Evolutionary conservation across 2,797 vertebrate species (phyloP).

Genomic region (Simalia tracyae): DNA sequence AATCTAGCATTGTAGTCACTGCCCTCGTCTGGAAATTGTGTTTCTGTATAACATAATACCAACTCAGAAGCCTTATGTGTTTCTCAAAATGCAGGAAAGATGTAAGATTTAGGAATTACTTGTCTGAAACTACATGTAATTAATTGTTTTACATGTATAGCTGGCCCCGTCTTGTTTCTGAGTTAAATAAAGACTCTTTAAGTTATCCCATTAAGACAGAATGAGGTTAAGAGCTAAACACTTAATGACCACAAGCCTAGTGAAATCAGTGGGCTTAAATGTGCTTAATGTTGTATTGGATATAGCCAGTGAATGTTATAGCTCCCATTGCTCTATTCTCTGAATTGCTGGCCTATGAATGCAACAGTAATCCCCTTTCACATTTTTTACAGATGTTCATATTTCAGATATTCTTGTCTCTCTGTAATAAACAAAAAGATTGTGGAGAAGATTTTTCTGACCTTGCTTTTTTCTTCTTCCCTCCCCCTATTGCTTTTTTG

Average conservation of each 20-base stretch:
- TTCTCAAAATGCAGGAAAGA: not conserved
- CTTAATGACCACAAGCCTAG: not conserved
- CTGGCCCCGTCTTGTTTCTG: not conserved
- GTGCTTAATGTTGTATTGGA: not conserved
- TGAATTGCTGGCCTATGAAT: not conserved
- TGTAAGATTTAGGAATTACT: not conserved
- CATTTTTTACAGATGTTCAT: not conserved
- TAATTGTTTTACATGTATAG: not conserved
- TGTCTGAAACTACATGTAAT: not conserved
- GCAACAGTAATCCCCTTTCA: not conserved
- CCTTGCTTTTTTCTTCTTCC: not conserved
- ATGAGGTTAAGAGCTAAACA: conserved; percentile 3
- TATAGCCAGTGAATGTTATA: not conserved
- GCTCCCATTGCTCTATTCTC: not conserved
- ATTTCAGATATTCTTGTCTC: not conserved
- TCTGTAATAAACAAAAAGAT: not conserved
- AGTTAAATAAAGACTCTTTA: not conserved
- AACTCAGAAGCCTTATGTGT: not conserved
- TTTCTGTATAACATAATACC: not conserved
- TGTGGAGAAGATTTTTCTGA: not conserved
- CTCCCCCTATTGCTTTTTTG: not conserved
- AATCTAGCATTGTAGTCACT: not conserved
- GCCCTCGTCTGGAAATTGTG: not conserved
- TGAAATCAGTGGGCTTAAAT: not conserved
- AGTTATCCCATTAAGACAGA: not conserved